phyloP scores from a whole-genome alignment of 2,113 vertebrate species.

The Sander vitreus region DNA sequence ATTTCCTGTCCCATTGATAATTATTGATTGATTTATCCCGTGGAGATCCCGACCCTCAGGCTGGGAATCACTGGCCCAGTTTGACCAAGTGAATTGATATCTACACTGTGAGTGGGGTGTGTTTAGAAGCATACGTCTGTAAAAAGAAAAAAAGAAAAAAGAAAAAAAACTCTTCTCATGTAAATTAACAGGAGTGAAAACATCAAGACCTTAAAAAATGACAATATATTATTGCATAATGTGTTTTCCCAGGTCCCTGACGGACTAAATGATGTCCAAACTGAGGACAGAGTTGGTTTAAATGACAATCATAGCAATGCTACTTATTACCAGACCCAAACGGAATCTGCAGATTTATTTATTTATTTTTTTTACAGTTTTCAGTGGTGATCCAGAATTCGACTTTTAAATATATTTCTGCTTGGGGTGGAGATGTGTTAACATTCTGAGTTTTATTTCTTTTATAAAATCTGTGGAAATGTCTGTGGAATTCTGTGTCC shows the following conservation, averaged over 20 bases:
- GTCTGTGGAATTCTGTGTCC: too few species aligned
- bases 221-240: not conserved
- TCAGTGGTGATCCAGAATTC: too few species aligned
- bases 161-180: not conserved
- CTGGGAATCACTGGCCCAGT: not conserved
- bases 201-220: not conserved
- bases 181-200: not conserved
- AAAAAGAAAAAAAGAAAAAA: not conserved
- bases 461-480: too few species aligned
- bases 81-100: not conserved
- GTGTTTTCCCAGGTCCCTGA: not conserved
- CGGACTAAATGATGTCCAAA: not conserved
- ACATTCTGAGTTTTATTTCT: too few species aligned
- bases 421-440: too few species aligned
- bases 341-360: too few species aligned
- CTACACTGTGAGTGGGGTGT: not conserved
- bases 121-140: not conserved
- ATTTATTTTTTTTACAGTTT: too few species aligned
- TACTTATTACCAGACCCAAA: too few species aligned
- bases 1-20: not conserved
- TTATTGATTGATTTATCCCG: not conserved
- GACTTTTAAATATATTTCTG: too few species aligned
- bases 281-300: not conserved
- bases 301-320: too few species aligned
- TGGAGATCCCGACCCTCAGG: not conserved